Evolutionary conservation across 2,113 vertebrate genomes (phyloP).

Genomic region (Apus apus): DNA sequence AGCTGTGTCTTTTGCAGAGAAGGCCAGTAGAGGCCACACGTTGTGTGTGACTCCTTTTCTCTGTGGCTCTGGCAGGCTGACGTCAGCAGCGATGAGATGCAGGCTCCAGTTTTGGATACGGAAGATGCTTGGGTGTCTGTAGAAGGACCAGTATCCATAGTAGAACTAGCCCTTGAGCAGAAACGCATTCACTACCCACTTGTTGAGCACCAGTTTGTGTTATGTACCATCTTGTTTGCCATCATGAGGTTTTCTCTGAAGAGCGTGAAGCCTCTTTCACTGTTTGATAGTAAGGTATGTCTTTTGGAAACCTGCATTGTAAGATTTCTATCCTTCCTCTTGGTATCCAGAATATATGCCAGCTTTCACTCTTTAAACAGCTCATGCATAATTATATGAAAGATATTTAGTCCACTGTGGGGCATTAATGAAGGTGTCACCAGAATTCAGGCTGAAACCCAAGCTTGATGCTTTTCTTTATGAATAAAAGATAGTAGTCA

Average conservation of each 20-base stretch:
- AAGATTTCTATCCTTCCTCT: neutral
- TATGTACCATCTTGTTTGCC: constrained; percentile 84
- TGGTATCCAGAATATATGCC: neutral
- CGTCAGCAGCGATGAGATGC: constrained; percentile 84
- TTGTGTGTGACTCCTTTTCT: neutral
- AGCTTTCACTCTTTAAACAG: neutral
- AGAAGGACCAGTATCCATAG: constrained; percentile 89
- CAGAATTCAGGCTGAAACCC: neutral
- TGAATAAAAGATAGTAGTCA: neutral
- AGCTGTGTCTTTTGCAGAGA: neutral
- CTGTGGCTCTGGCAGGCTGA: constrained; percentile 81
- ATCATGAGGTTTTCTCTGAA: constrained; percentile 87
- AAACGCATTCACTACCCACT: constrained; percentile 90
- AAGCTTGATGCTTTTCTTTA: neutral
- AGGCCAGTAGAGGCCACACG: rapidly evolving
- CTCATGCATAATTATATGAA: neutral
- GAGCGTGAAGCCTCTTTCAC: constrained; percentile 86
- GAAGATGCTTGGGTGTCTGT: constrained; percentile 89
- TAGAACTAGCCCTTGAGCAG: constrained; percentile 93
- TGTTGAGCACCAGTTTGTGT: constrained; percentile 91
- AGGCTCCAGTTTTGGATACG: constrained; percentile 79
- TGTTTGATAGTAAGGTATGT: constrained; percentile 94
- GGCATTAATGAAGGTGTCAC: neutral
- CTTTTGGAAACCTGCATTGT: neutral
- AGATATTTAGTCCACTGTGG: neutral